Base-by-base conservation (phyloP, 2,113 vertebrate species). In the Etheostoma spectabile region DNA sequence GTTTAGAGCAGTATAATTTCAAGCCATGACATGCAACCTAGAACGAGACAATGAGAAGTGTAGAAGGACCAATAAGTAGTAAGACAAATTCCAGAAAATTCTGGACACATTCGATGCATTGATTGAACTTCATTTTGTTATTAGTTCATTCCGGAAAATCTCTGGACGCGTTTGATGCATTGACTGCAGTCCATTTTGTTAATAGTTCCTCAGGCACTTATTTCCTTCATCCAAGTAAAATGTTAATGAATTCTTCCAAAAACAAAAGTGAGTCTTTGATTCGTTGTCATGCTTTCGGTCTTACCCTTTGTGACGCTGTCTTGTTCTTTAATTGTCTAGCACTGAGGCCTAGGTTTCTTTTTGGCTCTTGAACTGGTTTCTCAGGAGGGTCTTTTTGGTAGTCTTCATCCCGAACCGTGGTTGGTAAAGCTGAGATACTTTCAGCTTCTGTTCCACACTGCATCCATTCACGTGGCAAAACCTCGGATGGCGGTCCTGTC, bases 291-390 rank as follows among this genome's bases (percentile, higher is more conserved):
- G 93, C 93, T 84, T 64, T 82, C n/a, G 52, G 45, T 87, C 95
- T 95, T 95, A 95, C 95, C 94, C 79, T 66, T 42, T 64, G 42
- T 38, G 85, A 74, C 59, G 15, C n/a, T 71, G 83, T 70, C 66
- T 83, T 67, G 74, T 38, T 73, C 74, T 75, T 65, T 30, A 75
- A 21, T 80, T 83, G 75, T 56, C 48, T 79, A 21, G 1, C 22
- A 55, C n/a, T n/a, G 35, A 11, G 24, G 64, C 46, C 10, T 38
- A 48, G 74, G 52, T 72, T 53, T 75, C 30, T 45, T 38, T 71
- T 71, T 19, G 57, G 22, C 78, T 74, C 73, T 51, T 86, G 62
- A 86, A 27, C 46, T 78, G 63, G 51, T 48, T 62, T 67, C 79
- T 55, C 33, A 62, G 62, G 22, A 30, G n/a, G 57, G 4, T 77